phyloP scores from a whole-genome alignment of 2,888 invertebrate genomes.

The Coenonympha glycerion region DNA sequence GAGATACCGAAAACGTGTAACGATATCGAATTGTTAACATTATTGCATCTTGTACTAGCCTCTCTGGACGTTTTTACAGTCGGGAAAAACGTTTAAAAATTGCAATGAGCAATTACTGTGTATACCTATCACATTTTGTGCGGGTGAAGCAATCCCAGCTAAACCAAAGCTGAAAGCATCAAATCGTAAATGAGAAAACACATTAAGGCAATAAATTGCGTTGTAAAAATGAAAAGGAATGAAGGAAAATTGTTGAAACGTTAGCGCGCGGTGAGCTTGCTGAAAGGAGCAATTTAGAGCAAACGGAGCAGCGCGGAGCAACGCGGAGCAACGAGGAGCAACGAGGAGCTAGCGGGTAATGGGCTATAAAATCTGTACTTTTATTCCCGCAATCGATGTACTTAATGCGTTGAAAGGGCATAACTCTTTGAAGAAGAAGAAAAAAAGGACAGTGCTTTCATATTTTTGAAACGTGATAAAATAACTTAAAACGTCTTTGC shows the following conservation, averaged over 20 bases:
- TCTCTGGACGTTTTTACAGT: too few relatives aligned
- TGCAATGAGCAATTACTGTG: too few relatives aligned
- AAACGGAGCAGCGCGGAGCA: background rate
- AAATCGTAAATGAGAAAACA: background rate
- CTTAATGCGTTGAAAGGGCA: background rate
- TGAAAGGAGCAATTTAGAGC: conserved; percentile 2
- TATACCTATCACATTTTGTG: background rate
- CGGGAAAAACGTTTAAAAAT: too few relatives aligned
- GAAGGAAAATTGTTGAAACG: background rate
- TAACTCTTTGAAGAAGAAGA: too few relatives aligned
- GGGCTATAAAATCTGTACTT: background rate
- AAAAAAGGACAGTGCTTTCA: too few relatives aligned
- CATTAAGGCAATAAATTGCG: conserved; percentile 3
- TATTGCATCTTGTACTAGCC: too few relatives aligned
- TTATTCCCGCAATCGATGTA: background rate
- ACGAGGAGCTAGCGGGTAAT: background rate
- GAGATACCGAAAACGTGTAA: too few relatives aligned
- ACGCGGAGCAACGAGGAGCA: background rate
- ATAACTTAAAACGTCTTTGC: too few relatives aligned
- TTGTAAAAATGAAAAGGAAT: background rate
- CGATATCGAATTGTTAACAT: too few relatives aligned
- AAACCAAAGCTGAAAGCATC: background rate
- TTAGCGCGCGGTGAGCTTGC: conserved; percentile 1
- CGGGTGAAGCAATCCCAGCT: too few relatives aligned
- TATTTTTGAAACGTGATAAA: too few relatives aligned